Percentiles rank a stretch among this genome's conserved stretches.
These are phyloP conservation scores for Ameiurus melas DNA, from an alignment of 2,113 vertebrate genomes.

Conservation along the genomic window DNA sequence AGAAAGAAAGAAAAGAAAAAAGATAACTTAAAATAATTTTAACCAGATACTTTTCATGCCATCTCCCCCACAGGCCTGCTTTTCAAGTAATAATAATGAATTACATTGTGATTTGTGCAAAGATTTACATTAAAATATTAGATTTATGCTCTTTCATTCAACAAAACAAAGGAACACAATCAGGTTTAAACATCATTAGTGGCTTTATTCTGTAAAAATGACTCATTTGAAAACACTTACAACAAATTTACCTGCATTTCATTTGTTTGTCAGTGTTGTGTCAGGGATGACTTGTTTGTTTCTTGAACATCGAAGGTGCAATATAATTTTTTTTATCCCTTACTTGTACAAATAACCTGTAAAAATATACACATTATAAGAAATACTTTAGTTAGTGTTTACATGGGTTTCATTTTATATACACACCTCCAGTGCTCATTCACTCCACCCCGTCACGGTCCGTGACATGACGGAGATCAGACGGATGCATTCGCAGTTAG, in stretches of 20 bases:
- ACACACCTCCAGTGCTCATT: too few relatives aligned
- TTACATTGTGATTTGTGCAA: background rate
- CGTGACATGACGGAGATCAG: too few relatives aligned
- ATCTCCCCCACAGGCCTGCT: background rate
- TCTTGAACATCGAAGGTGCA: background rate
- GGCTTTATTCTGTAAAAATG: background rate
- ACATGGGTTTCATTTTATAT: background rate
- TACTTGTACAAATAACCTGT: too few relatives aligned
- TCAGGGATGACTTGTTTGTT: background rate
- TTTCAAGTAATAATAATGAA: background rate
- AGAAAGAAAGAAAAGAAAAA: too few relatives aligned
- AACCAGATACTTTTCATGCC: background rate
- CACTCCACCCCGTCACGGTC: background rate
- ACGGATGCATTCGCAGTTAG: too few relatives aligned
- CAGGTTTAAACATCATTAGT: background rate
- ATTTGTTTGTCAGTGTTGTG: background rate
- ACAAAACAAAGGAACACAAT: background rate
- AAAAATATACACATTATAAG: too few relatives aligned
- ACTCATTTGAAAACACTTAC: background rate
- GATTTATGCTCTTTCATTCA: background rate
- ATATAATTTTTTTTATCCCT: too few relatives aligned
- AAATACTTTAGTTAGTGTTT: background rate
- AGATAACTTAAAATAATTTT: too few relatives aligned
- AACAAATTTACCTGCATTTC: background rate
- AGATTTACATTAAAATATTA: background rate